Conservation (phyloP, 2,888 invertebrate genomes). For the Melipona bicolor region DNA sequence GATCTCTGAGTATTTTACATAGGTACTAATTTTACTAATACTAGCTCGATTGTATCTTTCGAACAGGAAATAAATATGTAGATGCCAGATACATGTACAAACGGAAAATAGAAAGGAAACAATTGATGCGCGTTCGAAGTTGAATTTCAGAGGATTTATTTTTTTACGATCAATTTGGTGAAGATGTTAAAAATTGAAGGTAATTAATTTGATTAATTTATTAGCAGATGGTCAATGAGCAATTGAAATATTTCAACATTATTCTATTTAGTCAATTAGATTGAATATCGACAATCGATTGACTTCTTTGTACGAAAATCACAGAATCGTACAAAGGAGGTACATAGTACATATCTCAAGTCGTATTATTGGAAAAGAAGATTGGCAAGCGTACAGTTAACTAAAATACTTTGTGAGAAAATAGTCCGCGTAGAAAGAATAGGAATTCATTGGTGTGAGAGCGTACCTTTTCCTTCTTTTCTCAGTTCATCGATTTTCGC, state of each 20-base stretch:
- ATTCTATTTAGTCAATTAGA: background rate
- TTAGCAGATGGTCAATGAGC: too few relatives aligned
- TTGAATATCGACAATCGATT: background rate
- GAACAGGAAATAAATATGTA: background rate
- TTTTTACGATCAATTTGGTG: too few relatives aligned
- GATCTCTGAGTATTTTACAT: too few relatives aligned
- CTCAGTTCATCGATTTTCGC: conserved; percentile 33
- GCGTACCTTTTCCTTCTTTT: background rate
- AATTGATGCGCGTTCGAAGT: too few relatives aligned
- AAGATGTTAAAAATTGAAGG: too few relatives aligned
- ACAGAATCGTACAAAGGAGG: background rate
- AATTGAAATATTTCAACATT: too few relatives aligned
- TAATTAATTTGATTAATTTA: too few relatives aligned
- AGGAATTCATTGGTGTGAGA: background rate
- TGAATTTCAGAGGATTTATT: too few relatives aligned
- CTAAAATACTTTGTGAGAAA: conserved; percentile 38
- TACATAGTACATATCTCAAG: conserved; percentile 1
- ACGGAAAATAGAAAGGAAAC: background rate
- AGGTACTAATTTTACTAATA: too few relatives aligned
- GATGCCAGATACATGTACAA: background rate
- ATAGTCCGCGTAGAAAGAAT: conserved; percentile 28
- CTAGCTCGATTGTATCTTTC: background rate
- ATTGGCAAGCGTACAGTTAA: conserved; percentile 26
- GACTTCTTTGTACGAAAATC: background rate
- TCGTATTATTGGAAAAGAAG: conserved; percentile 21